Percentiles rank a stretch among this genome's conserved stretches.
Conservation (phyloP, 2,888 invertebrate species). For the Pristionchus arcanus region DNA sequence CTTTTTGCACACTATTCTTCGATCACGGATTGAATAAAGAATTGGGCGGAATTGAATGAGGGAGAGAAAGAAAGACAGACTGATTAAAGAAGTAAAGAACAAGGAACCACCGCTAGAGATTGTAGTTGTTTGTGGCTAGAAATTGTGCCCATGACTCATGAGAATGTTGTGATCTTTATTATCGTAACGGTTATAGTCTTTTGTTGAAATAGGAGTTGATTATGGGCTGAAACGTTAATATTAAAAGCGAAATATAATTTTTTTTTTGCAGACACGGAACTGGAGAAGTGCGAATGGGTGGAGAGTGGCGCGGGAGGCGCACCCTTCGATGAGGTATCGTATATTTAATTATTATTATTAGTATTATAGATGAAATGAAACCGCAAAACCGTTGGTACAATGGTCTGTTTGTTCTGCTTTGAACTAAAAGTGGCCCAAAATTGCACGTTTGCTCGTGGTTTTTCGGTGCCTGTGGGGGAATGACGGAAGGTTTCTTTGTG, state of each 20-base stretch:
- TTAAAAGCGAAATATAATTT: not conserved
- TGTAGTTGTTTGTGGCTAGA: not conserved
- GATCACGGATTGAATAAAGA: not conserved
- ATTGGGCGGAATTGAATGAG: constrained; percentile 35
- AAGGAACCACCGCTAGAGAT: not conserved
- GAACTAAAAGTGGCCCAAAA: too few species aligned
- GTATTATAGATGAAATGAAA: too few species aligned
- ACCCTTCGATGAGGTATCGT: not conserved
- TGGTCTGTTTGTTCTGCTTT: too few species aligned
- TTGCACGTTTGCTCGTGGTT: too few species aligned
- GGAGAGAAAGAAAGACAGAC: not conserved
- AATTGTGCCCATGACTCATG: not conserved
- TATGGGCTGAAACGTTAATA: too few species aligned
- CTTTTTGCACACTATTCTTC: constrained; percentile 3
- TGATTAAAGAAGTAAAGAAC: not conserved
- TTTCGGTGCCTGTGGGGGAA: too few species aligned
- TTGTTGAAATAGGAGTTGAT: too few species aligned
- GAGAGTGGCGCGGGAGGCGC: not conserved
- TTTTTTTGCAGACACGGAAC: not conserved
- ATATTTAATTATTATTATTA: not conserved
- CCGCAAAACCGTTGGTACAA: too few species aligned
- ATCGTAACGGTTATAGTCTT: too few species aligned
- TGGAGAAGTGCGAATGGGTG: not conserved
- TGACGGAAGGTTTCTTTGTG: too few species aligned
- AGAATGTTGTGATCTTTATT: too few species aligned